Evolutionary conservation across 2,797 vertebrate genomes (phyloP), one percentile per base, ranked within the genome.

Genomic region (Sandelia bainsii): DNA sequence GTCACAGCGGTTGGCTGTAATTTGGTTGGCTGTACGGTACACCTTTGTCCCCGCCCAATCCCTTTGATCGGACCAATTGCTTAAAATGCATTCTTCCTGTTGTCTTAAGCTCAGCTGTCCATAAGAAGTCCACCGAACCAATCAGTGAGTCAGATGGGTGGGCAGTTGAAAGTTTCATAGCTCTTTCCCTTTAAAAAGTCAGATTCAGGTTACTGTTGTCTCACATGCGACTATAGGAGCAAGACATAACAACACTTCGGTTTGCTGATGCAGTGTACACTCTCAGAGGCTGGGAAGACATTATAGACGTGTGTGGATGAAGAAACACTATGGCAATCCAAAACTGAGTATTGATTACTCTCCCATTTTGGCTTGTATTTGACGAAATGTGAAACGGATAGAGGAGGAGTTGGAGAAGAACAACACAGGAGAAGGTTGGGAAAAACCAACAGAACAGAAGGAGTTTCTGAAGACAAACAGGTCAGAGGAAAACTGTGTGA

Each of bases 101-200:
- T 90, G 90, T 87, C 72, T 89, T 81, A 59, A 78, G 79, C 85
- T 73, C 69, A 86, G 84, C 84, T 82, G 84, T 86, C 87, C 79
- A 60, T 74, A 76, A 75, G 66, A 70, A 83, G 49, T 75, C 23
- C 37, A 54, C 11, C n/a, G 61, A 73, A 82, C 94, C 94, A 95
- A 95, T 95, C 79, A 42, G 79, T 19, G 82, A 69, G 58, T 51
- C 69, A 32, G 84, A 88, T 89, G 92, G 93, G 93, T 74, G 89
- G 93, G 87, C 62, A 86, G 77, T 84, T 71, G 49, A 37, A 82
- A 72, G 65, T 73, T 90, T 85, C 79, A 62, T 49, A 68, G 85
- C 91, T 69, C 82, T 89, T 83, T 86, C 83, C 85, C 92, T 93
- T 94, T 94, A 93, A 94, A 92, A 93, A 90, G 87, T 87, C 85